Percentiles rank a stretch among this genome's conserved stretches.
Conservation (phyloP, 2,113 vertebrate genomes). For the Nerophis lumbriciformis region DNA sequence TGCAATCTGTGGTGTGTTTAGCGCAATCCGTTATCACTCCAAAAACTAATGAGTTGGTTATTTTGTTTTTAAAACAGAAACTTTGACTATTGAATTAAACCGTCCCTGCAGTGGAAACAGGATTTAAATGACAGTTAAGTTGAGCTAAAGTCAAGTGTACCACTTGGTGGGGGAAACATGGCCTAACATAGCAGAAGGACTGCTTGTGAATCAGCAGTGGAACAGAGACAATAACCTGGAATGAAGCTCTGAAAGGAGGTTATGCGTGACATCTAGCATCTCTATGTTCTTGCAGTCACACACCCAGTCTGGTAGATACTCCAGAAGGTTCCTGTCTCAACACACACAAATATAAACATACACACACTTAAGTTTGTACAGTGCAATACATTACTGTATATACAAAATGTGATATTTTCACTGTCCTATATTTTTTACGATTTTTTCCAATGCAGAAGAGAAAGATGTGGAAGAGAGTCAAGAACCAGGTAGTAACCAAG, state of each 20-base stretch:
- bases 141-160: no score
- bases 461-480: no score
- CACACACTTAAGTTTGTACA: constrained; percentile 18
- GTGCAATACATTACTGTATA: background rate
- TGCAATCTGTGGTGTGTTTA: no score
- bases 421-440: background rate
- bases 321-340: constrained; percentile 84
- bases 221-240: constrained; percentile 71
- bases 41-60: no score
- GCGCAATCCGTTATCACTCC: no score
- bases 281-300: constrained; percentile 93
- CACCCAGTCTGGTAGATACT: constrained; percentile 87
- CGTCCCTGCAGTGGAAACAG: no score
- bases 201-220: no score
- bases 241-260: constrained; percentile 84
- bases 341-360: constrained; percentile 33
- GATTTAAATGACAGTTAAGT: no score
- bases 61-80: no score
- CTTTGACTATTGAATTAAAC: no score
- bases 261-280: constrained; percentile 84
- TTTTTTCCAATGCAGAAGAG: no score
- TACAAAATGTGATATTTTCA: background rate
- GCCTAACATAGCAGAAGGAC: background rate
- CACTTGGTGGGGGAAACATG: background rate
- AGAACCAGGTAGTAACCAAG: no score